Base-by-base conservation (phyloP, 2,888 invertebrate genomes). In the Neria commutata region DNA sequence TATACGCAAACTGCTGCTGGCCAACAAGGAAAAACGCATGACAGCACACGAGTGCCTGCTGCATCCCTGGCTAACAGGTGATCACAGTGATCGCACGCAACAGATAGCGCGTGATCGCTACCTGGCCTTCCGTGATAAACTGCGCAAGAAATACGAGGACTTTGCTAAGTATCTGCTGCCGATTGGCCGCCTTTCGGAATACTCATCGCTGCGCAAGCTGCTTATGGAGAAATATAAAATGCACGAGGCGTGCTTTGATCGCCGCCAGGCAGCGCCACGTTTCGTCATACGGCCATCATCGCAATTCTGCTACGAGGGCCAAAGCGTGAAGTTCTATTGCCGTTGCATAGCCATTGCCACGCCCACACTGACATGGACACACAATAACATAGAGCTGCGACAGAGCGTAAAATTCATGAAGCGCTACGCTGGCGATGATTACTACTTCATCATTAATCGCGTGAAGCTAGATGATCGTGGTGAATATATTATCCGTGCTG, bases 341-440 rank as follows among this genome's bases (percentile, higher is more conserved):
- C 91, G 97, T 72, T 92, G 99, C 70, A 94, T 99, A 76, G 95
- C 95, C 0, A 89, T 91, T 68, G 96, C 98, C 24, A 88, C 96
- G 21, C 95, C 98, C 34, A 95, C 95, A 0, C 88, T 99, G 63
- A 92, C 95, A 21, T 99, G 99, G 99, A 92, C 90, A 67, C 91
- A 92, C 76, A 96, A 95, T 83, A 94, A 94, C 82, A 87, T 89
- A 75, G 98, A 98, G 79, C 84, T 99, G 55, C 86, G 94, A 56
- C 98, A 99, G 84, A 96, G 96, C 69, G 97, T 98, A 67, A 99
- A 99, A 83, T 97, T 94, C 83, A 99, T 99, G 98, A 98, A 98
- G 84, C 89, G 97, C 75, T 99, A 98, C 80, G 87, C 90, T 45
- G 95, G 93, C 55, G 95, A 98, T 72, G 96, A 98, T 77, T 99